These are phyloP conservation scores for Diaprepes abbreviatus DNA, from an alignment of 2,888 invertebrate species.

Conservation along the genomic window DNA sequence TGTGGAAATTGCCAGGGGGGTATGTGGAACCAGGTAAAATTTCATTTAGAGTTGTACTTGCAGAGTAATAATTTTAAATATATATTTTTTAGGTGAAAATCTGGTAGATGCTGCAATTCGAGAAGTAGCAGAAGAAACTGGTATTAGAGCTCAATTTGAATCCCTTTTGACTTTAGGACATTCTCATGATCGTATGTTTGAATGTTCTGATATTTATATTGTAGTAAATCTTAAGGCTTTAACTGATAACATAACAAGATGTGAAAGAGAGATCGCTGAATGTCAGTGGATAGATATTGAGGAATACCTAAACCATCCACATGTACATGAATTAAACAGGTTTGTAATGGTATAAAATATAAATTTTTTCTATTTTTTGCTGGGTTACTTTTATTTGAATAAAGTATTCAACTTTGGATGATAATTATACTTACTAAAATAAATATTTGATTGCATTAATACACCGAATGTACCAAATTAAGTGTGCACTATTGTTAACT, in stretches of 20 bases:
- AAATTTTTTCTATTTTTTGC: too few relatives aligned
- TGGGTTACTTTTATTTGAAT: too few relatives aligned
- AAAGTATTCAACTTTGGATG: too few relatives aligned
- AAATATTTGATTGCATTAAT: too few relatives aligned
- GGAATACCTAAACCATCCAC: slow-evolving; percentile 78
- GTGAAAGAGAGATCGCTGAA: slow-evolving; percentile 82
- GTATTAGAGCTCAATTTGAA: slow-evolving; percentile 81
- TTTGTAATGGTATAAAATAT: too few relatives aligned
- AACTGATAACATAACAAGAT: slow-evolving; percentile 75
- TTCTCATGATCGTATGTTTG: slow-evolving; percentile 80
- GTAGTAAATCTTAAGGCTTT: slow-evolving; percentile 80
- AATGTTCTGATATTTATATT: slow-evolving; percentile 89
- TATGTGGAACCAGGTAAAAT: slow-evolving; percentile 90
- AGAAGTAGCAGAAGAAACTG: slow-evolving; percentile 93
- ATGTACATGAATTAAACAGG: slow-evolving; percentile 79
- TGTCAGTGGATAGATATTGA: slow-evolving; percentile 87
- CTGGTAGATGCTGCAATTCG: slow-evolving; percentile 84
- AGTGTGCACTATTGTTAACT: too few relatives aligned
- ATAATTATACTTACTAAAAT: too few relatives aligned
- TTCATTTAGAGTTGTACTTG: too few relatives aligned
- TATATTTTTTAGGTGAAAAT: slow-evolving; percentile 85
- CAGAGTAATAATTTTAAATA: too few relatives aligned
- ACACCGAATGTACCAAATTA: too few relatives aligned
- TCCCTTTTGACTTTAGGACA: slow-evolving; percentile 85
- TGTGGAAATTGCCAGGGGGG: slow-evolving; percentile 95